Percentiles rank a stretch among this genome's conserved stretches.
Conservation (phyloP, 2,888 invertebrate species). For the Dilophus febrilis region DNA sequence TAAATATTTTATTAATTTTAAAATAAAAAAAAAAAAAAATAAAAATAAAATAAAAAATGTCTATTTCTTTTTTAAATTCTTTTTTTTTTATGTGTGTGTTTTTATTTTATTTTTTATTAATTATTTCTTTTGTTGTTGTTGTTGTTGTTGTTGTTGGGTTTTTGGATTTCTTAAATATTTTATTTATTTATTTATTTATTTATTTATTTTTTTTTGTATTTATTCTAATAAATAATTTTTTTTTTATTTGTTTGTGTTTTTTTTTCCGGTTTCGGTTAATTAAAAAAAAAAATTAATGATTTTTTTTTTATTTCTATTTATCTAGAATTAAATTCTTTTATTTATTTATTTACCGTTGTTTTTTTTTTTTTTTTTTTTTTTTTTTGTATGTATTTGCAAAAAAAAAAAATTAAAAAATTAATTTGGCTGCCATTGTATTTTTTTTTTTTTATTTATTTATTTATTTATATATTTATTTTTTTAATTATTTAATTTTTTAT, state of each 20-base stretch:
- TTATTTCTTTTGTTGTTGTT: background rate
- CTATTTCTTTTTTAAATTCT: too few species aligned
- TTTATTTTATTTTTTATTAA: background rate
- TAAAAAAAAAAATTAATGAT: conserved; percentile 1
- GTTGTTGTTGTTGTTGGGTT: too few species aligned
- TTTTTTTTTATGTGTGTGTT: too few species aligned
- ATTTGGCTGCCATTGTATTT: too few species aligned
- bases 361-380: background rate
- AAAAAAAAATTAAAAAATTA: too few species aligned
- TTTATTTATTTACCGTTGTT: background rate
- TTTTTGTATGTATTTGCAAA: too few species aligned
- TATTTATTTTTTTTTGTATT: too few species aligned
- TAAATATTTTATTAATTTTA: background rate
- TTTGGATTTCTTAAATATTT: too few species aligned
- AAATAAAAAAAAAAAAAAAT: background rate
- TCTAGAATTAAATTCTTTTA: conserved; percentile 1
- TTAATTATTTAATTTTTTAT: background rate
- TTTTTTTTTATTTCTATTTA: conserved; percentile 1
- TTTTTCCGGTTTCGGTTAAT: background rate
- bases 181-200: too few species aligned
- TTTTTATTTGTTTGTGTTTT: too few species aligned
- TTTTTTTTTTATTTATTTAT: background rate
- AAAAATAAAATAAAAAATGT: too few species aligned
- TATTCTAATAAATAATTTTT: too few species aligned
- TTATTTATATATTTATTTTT: background rate